phyloP scores from a whole-genome alignment of 2,888 invertebrate genomes.

The Drymonia ruficornis region DNA sequence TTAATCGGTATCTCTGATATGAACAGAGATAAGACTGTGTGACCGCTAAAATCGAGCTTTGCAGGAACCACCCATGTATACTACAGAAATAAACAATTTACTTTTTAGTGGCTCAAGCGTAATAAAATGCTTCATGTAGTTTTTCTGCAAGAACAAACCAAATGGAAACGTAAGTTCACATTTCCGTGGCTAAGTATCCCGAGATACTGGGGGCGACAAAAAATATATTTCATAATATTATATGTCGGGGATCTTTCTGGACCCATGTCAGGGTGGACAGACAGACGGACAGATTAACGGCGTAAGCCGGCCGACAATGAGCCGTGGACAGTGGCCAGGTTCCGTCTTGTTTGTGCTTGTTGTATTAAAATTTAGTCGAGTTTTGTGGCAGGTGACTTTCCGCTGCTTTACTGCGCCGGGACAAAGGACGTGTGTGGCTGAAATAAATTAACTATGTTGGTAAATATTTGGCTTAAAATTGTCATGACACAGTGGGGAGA shows the following conservation, averaged over 20 bases:
- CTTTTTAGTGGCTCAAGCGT: no score
- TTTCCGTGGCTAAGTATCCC: slow-evolving; percentile 12
- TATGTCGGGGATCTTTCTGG: slow-evolving; percentile 30
- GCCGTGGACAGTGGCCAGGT: slow-evolving; percentile 16
- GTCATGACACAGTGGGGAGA: background rate
- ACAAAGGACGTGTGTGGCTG: slow-evolving; percentile 1
- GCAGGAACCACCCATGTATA: no score
- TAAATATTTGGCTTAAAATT: background rate
- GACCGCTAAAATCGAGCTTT: no score
- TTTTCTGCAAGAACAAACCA: slow-evolving; percentile 13
- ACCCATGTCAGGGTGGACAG: slow-evolving; percentile 50
- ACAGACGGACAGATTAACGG: slow-evolving; percentile 65
- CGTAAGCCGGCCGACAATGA: slow-evolving; percentile 49
- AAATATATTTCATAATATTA: slow-evolving; percentile 42
- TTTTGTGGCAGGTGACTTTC: slow-evolving; percentile 17
- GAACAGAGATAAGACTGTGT: no score
- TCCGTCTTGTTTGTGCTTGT: slow-evolving; percentile 26
- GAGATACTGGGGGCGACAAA: slow-evolving; percentile 35
- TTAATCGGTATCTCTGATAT: no score
- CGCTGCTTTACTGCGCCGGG: background rate
- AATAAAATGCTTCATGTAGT: no score
- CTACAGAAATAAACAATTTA: no score
- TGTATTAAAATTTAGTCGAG: slow-evolving; percentile 29
- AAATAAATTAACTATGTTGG: background rate
- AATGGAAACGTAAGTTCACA: slow-evolving; percentile 13